These are phyloP conservation scores for Epinotia ramella DNA, from an alignment of 2,888 invertebrate species.

Conservation along the genomic window DNA sequence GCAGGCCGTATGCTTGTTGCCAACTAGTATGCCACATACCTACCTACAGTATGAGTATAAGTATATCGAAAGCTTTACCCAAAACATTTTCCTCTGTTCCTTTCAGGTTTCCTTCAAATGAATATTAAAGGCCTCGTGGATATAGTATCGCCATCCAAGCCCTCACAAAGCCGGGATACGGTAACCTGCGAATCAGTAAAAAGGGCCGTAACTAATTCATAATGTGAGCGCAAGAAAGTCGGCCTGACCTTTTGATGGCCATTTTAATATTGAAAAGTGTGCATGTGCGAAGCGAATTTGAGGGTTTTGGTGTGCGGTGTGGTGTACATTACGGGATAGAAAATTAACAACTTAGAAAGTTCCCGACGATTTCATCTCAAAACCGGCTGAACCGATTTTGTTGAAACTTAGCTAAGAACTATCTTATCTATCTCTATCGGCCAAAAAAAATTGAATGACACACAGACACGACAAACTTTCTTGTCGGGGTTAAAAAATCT, in stretches of 20 bases:
- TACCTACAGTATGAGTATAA: too few species aligned
- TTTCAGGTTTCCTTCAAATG: constrained; percentile 25
- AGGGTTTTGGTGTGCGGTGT: neutral
- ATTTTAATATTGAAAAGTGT: constrained; percentile 48
- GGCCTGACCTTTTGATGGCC: constrained; percentile 49
- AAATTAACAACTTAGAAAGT: too few species aligned
- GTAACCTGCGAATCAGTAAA: constrained; percentile 39
- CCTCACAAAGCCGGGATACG: constrained; percentile 14
- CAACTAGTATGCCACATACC: too few species aligned
- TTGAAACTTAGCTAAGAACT: too few species aligned
- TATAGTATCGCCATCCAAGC: constrained; percentile 35
- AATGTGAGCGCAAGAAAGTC: constrained; percentile 46
- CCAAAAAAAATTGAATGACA: too few species aligned
- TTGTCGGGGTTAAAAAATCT: too few species aligned
- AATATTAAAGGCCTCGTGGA: constrained; percentile 23
- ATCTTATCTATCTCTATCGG: too few species aligned
- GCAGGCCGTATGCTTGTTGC: too few species aligned
- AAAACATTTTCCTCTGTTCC: constrained; percentile 9
- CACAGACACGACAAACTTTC: too few species aligned
- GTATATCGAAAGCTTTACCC: neutral
- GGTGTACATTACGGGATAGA: neutral
- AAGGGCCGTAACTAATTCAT: constrained; percentile 49
- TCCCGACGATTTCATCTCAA: too few species aligned
- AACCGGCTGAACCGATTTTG: too few species aligned
- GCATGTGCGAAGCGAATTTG: constrained; percentile 23